Percentiles rank a stretch among this genome's conserved stretches.
These are phyloP conservation scores for Halocynthia aurantium DNA, from an alignment of 23 tunicate genomes.

Conservation along the genomic window DNA sequence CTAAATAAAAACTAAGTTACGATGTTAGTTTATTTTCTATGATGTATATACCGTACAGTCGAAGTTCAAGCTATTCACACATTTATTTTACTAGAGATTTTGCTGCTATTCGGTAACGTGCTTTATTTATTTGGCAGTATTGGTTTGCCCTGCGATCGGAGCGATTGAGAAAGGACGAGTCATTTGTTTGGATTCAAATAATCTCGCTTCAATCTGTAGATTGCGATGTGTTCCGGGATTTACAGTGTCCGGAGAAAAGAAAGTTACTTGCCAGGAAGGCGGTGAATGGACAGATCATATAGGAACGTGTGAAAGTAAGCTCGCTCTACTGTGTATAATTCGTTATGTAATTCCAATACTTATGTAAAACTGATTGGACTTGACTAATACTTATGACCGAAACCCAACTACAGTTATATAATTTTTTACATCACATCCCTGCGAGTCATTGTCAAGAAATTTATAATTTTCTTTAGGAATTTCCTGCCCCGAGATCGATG, in stretches of 20 bases:
- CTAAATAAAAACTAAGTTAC: too few relatives aligned
- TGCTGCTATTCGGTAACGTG: not conserved
- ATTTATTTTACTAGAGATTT: not conserved
- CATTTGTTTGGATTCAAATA: conserved; percentile 8
- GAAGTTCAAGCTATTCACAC: too few relatives aligned
- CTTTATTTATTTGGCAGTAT: conserved; percentile 16
- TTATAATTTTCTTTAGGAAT: conserved; percentile 6
- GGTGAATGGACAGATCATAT: conserved; percentile 40
- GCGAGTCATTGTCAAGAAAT: not conserved
- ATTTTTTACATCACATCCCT: not conserved
- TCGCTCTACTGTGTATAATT: too few relatives aligned
- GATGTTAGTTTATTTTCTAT: too few relatives aligned
- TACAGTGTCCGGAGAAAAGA: not conserved
- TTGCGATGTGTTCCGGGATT: conserved; percentile 26
- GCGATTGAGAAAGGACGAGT: conserved; percentile 25
- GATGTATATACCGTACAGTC: too few relatives aligned
- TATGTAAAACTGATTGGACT: not conserved
- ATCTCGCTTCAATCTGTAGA: conserved; percentile 10
- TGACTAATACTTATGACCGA: not conserved
- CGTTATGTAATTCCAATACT: too few relatives aligned
- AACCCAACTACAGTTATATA: not conserved
- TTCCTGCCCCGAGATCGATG: conserved; percentile 11
- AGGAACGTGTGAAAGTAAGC: conserved; percentile 56
- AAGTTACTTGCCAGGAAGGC: conserved; percentile 29
- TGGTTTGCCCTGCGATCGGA: conserved; percentile 39